phyloP scores from a whole-genome alignment of 2,888 invertebrate species.

The Phania funesta region DNA sequence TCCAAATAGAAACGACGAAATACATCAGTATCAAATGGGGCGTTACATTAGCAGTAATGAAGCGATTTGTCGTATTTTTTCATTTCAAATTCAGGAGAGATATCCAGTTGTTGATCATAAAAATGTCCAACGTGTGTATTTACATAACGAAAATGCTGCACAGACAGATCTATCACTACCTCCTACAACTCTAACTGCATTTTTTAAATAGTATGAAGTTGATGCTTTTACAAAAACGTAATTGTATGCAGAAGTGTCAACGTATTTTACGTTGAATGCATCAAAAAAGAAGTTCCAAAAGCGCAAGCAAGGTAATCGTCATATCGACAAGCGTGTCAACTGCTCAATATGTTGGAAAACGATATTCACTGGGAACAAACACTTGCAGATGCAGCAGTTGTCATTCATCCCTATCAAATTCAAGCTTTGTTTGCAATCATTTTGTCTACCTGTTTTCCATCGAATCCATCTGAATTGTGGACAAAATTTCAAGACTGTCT shows the following conservation, averaged over 20 bases:
- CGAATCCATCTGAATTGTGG: too few species aligned
- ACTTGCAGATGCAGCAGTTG: neutral
- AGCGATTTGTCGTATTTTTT: neutral
- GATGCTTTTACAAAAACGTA: conserved; percentile 65
- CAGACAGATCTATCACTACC: neutral
- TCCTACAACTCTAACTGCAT: neutral
- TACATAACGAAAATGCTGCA: neutral
- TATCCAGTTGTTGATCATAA: neutral
- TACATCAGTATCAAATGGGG: conserved; percentile 53
- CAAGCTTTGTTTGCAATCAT: conserved; percentile 39
- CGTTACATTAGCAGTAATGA: too few species aligned
- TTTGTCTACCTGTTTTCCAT: conserved; percentile 17
- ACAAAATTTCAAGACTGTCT: conserved; percentile 23
- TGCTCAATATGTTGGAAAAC: conserved; percentile 32
- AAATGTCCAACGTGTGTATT: neutral
- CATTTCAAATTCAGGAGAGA: conserved; percentile 34
- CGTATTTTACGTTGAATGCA: neutral
- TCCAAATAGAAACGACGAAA: conserved; percentile 5
- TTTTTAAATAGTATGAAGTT: neutral
- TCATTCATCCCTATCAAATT: conserved; percentile 8
- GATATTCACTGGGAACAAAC: too few species aligned
- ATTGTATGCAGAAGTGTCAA: neutral
- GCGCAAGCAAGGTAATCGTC: neutral
- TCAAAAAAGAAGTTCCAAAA: neutral
- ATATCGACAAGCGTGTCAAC: conserved; percentile 39